Conservation (phyloP, 2,797 vertebrate genomes). For the Sylvia borin region DNA sequence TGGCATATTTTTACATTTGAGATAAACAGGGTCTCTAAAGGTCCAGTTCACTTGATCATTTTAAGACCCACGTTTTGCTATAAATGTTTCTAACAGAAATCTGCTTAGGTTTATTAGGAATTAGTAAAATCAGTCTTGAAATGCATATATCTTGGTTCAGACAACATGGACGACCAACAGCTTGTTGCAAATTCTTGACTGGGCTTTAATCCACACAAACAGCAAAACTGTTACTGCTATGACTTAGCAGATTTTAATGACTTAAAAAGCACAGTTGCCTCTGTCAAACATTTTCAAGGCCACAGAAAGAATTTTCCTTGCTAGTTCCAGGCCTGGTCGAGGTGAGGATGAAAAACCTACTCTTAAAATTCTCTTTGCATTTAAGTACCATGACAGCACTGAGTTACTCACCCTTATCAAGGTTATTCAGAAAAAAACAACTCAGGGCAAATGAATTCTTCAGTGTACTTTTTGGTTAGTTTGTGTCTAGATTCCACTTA, state of each 20-base stretch:
- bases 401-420: not conserved
- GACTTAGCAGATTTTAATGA: not conserved
- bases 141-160: not conserved
- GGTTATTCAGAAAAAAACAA: not conserved
- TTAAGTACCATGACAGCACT: not conserved
- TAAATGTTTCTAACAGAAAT: not conserved
- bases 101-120: not conserved
- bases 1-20: not conserved
- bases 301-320: not conserved
- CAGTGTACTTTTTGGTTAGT: not conserved
- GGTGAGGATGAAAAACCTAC: not conserved
- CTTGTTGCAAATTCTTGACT: not conserved
- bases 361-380: not conserved
- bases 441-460: not conserved
- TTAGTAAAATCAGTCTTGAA: not conserved
- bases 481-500: not conserved
- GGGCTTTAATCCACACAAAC: not conserved
- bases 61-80: not conserved
- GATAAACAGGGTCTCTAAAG: not conserved
- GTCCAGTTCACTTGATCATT: not conserved
- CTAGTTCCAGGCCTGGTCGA: not conserved
- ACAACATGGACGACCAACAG: not conserved
- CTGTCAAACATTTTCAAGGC: not conserved
- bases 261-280: not conserved
- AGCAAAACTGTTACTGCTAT: not conserved